Base-by-base conservation (phyloP, 2,888 invertebrate genomes). In the Erpobdella octoculata region DNA sequence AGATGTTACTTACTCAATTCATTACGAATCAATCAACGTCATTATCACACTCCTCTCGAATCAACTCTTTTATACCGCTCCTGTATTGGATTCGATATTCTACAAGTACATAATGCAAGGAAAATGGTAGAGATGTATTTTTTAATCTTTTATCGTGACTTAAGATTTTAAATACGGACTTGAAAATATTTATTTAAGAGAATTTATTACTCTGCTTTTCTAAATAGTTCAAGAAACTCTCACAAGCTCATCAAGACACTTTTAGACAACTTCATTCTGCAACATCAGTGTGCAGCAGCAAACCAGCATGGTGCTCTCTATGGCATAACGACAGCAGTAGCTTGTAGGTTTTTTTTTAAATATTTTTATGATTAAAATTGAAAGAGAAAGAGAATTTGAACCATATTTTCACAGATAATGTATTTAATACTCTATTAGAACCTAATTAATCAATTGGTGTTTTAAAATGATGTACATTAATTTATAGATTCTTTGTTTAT, bases 21-120 rank as follows among this genome's bases (percentile, higher is more conserved):
- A 82, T 74, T 76, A 93, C 78, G 95, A 96, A 83, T 89, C 91
- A 35, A 88, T 94, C 62, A 93, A 93, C 81, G 89, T 90, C 28
- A 84, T 95, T 58, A 84, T 95, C 21, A 89, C 92, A 0, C 83
- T 95, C n/a, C 86, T 95, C 78, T 93, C 93, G 0, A 90, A 92
- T 37, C 93, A 93, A 81, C 87, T 85, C 78, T 85, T 82, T 75
- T 81, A 82, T 31, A 81, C 90, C 0, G 87, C 88, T 65, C 85
- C 78, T 35, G 87, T 89, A 0, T 88, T 89, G 71, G 89, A 89
- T 61, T 90, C 91, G 5, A 85, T 87, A 9, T 88, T 92, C 76
- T 91, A 88, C 81, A 87, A 86, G 35, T 80, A 79, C 72, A 78
- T 85, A 67, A 83, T 85, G 82, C 78, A 81, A 59, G 83, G 83